These are phyloP conservation scores for Naja naja DNA, from an alignment of 2,113 vertebrate genomes.

Conservation along the genomic window DNA sequence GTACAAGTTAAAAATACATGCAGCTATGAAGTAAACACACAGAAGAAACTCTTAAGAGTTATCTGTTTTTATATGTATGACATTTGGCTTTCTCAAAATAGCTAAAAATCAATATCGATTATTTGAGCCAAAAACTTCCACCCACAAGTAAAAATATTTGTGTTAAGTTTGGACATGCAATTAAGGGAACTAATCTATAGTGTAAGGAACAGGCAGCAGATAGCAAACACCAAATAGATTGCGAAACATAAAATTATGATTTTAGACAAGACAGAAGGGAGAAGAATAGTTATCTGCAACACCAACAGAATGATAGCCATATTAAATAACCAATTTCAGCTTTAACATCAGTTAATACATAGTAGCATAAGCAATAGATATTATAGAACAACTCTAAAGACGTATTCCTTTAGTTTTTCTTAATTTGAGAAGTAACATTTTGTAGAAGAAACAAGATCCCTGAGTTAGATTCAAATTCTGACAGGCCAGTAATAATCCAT, in stretches of 20 bases:
- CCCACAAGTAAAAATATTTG: not conserved
- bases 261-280: constrained; percentile 1
- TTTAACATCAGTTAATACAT: not conserved
- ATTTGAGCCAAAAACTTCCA: not conserved
- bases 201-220: not conserved
- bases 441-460: not conserved
- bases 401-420: not conserved
- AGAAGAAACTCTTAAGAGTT: not conserved
- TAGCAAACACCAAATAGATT: not conserved
- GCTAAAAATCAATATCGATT: not conserved
- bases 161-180: not conserved
- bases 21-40: not conserved
- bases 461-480: not conserved
- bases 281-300: not conserved
- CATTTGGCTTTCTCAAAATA: not conserved
- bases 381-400: not conserved
- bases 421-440: not conserved
- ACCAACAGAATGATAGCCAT: not conserved
- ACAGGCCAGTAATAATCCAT: not conserved
- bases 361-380: not conserved
- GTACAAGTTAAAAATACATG: not conserved
- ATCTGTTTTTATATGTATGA: not conserved
- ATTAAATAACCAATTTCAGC: not conserved
- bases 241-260: not conserved
- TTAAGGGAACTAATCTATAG: not conserved